These are phyloP conservation scores for Sinocyclocheilus rhinocerous DNA, from an alignment of 2,113 vertebrate species.

Conservation along the genomic window DNA sequence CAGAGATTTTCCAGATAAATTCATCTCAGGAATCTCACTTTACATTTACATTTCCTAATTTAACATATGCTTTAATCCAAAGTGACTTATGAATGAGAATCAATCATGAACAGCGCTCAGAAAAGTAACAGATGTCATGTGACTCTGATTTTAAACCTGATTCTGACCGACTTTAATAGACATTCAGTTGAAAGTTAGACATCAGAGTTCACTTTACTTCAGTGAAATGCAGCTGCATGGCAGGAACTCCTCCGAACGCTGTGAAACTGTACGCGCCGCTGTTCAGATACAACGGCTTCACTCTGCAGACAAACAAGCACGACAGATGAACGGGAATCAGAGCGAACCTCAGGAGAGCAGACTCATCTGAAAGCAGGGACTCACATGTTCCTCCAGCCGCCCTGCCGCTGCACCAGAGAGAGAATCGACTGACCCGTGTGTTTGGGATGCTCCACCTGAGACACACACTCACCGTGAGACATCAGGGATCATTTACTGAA, in stretches of 20 bases:
- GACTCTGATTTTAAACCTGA: background rate
- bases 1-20: no score
- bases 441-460: conserved; percentile 80
- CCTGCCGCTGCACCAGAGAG: conserved; percentile 66
- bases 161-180: background rate
- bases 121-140: no score
- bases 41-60: no score
- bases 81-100: no score
- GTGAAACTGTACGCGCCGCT: conserved; percentile 84
- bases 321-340: background rate
- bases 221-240: conserved; percentile 79
- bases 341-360: background rate
- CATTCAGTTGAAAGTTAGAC: no score
- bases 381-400: conserved; percentile 73
- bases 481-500: background rate
- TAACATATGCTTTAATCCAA: no score
- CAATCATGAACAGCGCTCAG: no score
- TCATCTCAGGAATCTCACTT: no score
- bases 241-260: conserved; percentile 83
- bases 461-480: background rate
- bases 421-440: conserved; percentile 77
- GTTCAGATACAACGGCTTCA: conserved; percentile 78
- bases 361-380: conserved; percentile 29
- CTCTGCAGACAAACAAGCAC: conserved; percentile 64
- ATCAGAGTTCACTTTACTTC: conserved; percentile 67